Percentiles rank a stretch among this genome's conserved stretches.
Conservation (phyloP, 2,113 vertebrate species). For the Colius striatus region DNA sequence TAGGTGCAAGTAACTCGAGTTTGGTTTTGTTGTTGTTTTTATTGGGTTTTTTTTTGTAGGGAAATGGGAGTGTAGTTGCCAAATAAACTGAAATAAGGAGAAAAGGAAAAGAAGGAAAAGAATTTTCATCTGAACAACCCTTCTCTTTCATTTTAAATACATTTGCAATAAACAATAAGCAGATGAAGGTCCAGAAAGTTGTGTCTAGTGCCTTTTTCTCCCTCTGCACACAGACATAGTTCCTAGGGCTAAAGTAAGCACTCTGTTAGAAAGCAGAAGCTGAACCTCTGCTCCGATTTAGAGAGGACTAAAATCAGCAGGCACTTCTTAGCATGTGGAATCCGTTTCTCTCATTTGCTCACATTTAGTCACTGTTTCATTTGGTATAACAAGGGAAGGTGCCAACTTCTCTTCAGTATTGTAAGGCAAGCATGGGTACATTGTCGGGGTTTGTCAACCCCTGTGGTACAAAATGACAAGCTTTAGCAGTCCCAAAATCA, state of each 20-base stretch:
- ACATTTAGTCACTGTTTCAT: not conserved
- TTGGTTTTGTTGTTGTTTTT: not conserved
- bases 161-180: not conserved
- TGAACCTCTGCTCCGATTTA: not conserved
- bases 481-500: fast-evolving
- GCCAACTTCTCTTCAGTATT: not conserved
- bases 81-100: not conserved
- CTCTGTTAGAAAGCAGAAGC: not conserved
- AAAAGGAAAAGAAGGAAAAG: not conserved
- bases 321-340: fast-evolving
- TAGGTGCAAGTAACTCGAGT: not conserved
- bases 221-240: not conserved
- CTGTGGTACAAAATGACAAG: not conserved
- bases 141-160: not conserved
- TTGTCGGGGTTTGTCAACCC: not conserved
- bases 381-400: not conserved
- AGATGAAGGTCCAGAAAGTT: not conserved
- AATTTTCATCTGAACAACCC: not conserved
- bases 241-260: not conserved
- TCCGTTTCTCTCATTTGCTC: not conserved
- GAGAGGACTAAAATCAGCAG: not conserved
- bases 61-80: not conserved
- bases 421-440: not conserved
- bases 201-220: not conserved
- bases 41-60: not conserved